Evolutionary conservation across 2,888 invertebrate species (phyloP).

Genomic region (Deroplatys truncata): DNA sequence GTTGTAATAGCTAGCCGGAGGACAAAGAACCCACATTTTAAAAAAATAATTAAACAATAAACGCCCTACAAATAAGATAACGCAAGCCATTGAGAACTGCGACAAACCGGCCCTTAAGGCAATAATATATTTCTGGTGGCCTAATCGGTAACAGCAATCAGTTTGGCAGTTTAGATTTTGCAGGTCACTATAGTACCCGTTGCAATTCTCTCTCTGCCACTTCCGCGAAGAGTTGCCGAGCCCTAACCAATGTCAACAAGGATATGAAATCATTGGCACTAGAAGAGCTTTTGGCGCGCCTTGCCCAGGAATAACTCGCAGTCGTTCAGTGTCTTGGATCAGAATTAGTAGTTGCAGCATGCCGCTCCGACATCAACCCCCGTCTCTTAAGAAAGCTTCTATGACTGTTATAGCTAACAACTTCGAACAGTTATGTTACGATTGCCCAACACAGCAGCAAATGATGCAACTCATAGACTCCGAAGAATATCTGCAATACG

Average conservation of each 20-base stretch:
- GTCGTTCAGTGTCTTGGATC: background rate
- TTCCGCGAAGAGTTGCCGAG: background rate
- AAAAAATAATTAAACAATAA: too few relatives aligned
- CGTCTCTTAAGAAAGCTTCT: conserved; percentile 28
- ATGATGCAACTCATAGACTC: conserved; percentile 35
- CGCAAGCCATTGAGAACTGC: too few relatives aligned
- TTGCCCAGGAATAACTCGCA: background rate
- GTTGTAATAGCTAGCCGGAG: too few relatives aligned
- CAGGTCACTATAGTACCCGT: background rate
- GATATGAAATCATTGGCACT: background rate
- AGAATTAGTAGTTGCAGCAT: conserved; percentile 14
- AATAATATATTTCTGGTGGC: too few relatives aligned
- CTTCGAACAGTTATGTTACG: conserved; percentile 37
- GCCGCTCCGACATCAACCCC: conserved; percentile 33
- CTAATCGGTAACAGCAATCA: too few relatives aligned
- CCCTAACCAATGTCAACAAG: background rate
- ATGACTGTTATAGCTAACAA: conserved; percentile 33
- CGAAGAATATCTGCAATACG: conserved; percentile 34
- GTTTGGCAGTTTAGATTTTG: too few relatives aligned
- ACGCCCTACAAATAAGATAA: too few relatives aligned
- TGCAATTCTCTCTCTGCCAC: background rate
- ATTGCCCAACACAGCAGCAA: conserved; percentile 26
- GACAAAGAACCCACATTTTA: too few relatives aligned
- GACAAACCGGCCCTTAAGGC: too few relatives aligned
- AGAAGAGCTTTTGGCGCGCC: background rate